phyloP scores from a whole-genome alignment of 2,113 vertebrate genomes.

The Gallinago media region DNA sequence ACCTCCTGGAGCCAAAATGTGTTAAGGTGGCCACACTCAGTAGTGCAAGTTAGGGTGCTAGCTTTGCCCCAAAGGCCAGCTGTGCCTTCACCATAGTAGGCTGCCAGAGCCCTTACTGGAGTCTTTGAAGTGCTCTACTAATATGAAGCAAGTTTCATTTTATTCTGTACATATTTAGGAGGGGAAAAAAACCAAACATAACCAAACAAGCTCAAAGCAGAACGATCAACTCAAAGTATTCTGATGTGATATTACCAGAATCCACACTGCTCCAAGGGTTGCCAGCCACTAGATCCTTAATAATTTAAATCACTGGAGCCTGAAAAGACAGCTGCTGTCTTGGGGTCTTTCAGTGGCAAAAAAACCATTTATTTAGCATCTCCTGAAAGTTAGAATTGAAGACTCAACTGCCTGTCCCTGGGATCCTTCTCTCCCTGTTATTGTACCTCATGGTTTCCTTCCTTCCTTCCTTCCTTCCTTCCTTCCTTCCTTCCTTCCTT shows the following conservation, averaged over 20 bases:
- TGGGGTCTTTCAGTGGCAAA: not conserved
- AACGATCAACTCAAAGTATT: not conserved
- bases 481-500: too few species aligned
- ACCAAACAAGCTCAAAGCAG: not conserved
- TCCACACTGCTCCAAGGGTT: not conserved
- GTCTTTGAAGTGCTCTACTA: not conserved
- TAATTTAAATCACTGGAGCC: not conserved
- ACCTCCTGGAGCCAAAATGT: not conserved
- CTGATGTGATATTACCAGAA: not conserved
- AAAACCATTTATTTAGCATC: not conserved
- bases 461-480: too few species aligned
- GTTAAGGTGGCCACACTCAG: not conserved
- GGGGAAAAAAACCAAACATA: not conserved
- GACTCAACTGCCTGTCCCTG: not conserved
- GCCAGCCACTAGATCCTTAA: not conserved
- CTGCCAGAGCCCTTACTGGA: not conserved
- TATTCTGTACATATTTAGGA: not conserved
- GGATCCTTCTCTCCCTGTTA: not conserved
- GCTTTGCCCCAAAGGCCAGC: fast-evolving
- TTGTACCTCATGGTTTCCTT: not conserved
- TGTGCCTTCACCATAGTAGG: not conserved
- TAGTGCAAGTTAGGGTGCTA: not conserved
- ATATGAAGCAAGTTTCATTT: not conserved
- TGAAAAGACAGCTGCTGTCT: not conserved
- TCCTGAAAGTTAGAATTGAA: not conserved